Evolutionary conservation across 2,888 invertebrate species (phyloP), one percentile per base, ranked within the genome.

Genomic region (Ormyrus pomaceus): DNA sequence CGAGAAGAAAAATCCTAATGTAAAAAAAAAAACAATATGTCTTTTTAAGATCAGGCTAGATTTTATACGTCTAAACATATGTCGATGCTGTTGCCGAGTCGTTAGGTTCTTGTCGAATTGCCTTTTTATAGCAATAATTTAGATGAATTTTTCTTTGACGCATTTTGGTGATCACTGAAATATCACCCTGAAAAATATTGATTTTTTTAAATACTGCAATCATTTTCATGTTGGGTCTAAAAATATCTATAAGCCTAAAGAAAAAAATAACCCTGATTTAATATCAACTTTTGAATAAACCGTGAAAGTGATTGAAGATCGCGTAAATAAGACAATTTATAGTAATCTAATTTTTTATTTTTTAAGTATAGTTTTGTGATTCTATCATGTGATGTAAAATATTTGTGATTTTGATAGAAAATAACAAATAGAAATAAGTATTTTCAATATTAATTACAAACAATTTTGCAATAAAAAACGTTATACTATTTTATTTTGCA

Each of bases 101-200:
- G 69, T 82, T 82, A 72, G 66, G 74, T 82, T 81, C 64, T 79
- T 76, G 58, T 79, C 53, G n/a, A 6, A 78, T 71, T 76, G 78
- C 78, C 74, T 81, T 81, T 72, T 78, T 66, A 78, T 78, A 72
- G 81, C 75, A 78, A 78, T 78, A 78, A 78, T 75, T 77, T 65
- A 74, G 62, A 74, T 70, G 50, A 70, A 81, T 74, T 77, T 34
- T 74, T 65, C 48, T 56, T 70, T 62, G 8, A 72, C 19, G 56
- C 66, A 64, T 73, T 77, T 80, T 46, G 55, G 46, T 72, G 66
- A 76, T 73, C 11, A 51, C 69, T 68, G 11, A 58, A 34, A 56
- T 51, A 68, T 74, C 62, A 61, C 51, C 45, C 9, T 8, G 50
- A 77, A 62, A 13, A 69, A 72, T 66, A 58, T 68, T 64, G 4